A percentile compares a stretch with the other conserved stretches of the same genome.
phyloP scores from a whole-genome alignment of 1,140 invertebrate species.

The Sipha flava region DNA sequence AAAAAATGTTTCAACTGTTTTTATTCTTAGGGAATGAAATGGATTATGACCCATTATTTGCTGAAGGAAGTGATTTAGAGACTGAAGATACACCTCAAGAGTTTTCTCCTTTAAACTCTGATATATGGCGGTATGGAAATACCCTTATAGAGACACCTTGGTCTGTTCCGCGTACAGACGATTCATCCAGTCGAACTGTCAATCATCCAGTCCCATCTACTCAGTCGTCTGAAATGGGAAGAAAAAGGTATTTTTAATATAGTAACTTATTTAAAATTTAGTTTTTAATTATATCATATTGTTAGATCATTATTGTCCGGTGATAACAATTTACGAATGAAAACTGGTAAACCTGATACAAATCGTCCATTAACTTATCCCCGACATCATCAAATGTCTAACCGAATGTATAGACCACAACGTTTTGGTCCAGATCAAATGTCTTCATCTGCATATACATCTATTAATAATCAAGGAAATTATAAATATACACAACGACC shows the following conservation, averaged over 20 bases:
- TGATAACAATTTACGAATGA: conserved; percentile 21
- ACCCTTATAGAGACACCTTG: conserved; percentile 25
- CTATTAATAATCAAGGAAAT: neutral
- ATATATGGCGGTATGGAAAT: conserved; percentile 27
- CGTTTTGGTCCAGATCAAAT: conserved; percentile 15
- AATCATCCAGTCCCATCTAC: neutral
- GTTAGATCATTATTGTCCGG: conserved; percentile 3
- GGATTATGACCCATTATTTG: conserved; percentile 27
- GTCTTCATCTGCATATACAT: conserved; percentile 15
- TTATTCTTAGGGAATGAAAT: conserved; percentile 13
- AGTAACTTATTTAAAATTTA: neutral
- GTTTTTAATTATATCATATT: neutral
- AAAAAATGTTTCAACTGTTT: neutral
- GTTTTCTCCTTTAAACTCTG: conserved; percentile 22
- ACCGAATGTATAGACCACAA: conserved; percentile 9
- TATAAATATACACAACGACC: neutral
- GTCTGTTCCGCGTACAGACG: conserved; percentile 12
- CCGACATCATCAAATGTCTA: conserved; percentile 17
- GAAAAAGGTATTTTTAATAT: neutral
- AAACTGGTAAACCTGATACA: conserved; percentile 29
- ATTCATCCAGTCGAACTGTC: conserved; percentile 15
- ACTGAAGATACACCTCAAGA: conserved; percentile 29
- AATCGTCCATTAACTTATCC: conserved; percentile 27
- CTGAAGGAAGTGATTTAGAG: conserved; percentile 23
- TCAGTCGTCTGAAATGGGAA: conserved; percentile 9